Percentiles rank a stretch among this genome's conserved stretches.
These are phyloP conservation scores for Thymelicus lineola DNA, from an alignment of 2,888 invertebrate genomes.

Conservation along the genomic window DNA sequence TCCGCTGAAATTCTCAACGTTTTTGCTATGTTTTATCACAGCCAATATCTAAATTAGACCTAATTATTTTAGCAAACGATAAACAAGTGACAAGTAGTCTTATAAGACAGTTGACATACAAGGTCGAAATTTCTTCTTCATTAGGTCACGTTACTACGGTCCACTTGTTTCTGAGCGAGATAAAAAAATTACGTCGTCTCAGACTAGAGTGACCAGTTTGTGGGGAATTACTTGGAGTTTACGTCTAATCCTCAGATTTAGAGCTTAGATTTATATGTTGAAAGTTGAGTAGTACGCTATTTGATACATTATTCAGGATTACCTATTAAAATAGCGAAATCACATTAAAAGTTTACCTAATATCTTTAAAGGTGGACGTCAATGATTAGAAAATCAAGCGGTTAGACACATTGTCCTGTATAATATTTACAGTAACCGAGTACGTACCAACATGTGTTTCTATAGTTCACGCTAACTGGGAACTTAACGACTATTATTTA, in stretches of 20 bases:
- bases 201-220: conserved; percentile 6
- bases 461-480: neutral
- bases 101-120: neutral
- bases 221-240: conserved; percentile 5
- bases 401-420: no score
- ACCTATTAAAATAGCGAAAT: no score
- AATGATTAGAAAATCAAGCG: no score
- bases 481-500: neutral
- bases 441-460: no score
- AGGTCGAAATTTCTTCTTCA: conserved; percentile 11
- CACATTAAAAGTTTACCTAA: no score
- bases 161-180: neutral
- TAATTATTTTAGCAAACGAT: neutral
- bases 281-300: neutral
- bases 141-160: conserved; percentile 18
- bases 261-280: neutral
- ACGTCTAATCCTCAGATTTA: neutral
- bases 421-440: no score
- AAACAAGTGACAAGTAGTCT: neutral
- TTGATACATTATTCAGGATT: no score
- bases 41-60: neutral
- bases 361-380: no score
- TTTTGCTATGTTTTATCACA: neutral
- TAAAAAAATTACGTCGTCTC: neutral
- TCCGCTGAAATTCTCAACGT: no score